Percentiles rank a stretch among this genome's conserved stretches.
Conservation (phyloP, 2,888 invertebrate species). For the Pharmacophagus antenor region DNA sequence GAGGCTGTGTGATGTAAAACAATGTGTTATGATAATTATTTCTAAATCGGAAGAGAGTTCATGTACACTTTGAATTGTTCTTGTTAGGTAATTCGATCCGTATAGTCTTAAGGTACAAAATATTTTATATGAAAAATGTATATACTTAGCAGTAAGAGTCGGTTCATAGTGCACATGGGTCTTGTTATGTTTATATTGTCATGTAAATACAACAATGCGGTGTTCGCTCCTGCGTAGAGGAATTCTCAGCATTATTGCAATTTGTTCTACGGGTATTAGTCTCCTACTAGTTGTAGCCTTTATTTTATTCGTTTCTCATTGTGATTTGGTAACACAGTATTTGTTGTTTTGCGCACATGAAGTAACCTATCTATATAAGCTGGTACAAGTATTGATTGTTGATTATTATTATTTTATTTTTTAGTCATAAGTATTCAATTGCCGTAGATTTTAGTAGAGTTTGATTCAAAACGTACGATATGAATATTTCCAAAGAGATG, state of each 20-base stretch:
- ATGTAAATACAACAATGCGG: conserved; percentile 30
- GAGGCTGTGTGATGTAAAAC: conserved; percentile 27
- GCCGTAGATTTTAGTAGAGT: conserved; percentile 59
- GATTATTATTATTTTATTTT: conserved; percentile 79
- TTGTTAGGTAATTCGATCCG: conserved; percentile 45
- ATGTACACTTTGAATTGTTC: conserved; percentile 46
- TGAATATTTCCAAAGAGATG: conserved; percentile 78
- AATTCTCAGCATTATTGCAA: conserved; percentile 60
- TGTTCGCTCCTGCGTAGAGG: conserved; percentile 34
- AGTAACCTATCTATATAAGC: conserved; percentile 58
- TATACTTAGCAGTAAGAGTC: conserved; percentile 66
- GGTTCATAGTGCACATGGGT: conserved; percentile 58
- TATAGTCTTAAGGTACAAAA: conserved; percentile 50
- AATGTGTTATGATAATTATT: conserved; percentile 43
- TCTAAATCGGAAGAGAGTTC: conserved; percentile 39
- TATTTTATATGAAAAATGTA: conserved; percentile 55
- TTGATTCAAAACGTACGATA: conserved; percentile 50
- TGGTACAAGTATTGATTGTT: conserved; percentile 74
- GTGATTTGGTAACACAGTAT: conserved; percentile 50
- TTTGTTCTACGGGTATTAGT: conserved; percentile 82
- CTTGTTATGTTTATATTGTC: conserved; percentile 34
- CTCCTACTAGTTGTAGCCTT: conserved; percentile 78
- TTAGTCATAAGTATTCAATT: conserved; percentile 58
- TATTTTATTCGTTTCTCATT: conserved; percentile 65
- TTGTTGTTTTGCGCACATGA: conserved; percentile 67